phyloP scores from a whole-genome alignment of 2,888 invertebrate species.

The Drosophila prolongata region DNA sequence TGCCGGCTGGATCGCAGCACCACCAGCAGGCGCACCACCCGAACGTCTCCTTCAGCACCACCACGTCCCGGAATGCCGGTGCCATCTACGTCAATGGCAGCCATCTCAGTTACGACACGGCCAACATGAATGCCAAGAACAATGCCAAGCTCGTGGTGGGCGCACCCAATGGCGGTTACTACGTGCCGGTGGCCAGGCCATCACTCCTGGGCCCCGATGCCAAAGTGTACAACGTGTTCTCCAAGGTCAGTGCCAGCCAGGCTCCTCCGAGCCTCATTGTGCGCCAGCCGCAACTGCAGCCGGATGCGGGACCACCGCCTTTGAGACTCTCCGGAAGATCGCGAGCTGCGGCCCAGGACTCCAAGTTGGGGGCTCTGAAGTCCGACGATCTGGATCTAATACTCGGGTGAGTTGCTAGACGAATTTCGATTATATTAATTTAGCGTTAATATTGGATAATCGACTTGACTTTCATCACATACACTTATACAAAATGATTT shows the following conservation, averaged over 20 bases:
- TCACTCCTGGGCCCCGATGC: conserved; percentile 61
- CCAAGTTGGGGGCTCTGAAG: conserved; percentile 38
- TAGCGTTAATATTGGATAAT: neutral
- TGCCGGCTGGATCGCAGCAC: conserved; percentile 50
- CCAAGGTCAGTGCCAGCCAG: conserved; percentile 73
- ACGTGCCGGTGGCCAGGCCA: conserved; percentile 71
- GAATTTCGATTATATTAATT: too few species aligned
- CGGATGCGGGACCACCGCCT: conserved; percentile 55
- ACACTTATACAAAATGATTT: too few species aligned
- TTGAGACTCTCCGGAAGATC: conserved; percentile 66
- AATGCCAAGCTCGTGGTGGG: conserved; percentile 76
- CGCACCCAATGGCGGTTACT: conserved; percentile 67
- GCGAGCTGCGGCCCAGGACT: conserved; percentile 37
- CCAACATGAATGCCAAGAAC: conserved; percentile 81
- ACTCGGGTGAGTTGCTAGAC: conserved; percentile 87
- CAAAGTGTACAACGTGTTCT: conserved; percentile 83
- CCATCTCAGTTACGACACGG: conserved; percentile 76
- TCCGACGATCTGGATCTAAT: conserved; percentile 86
- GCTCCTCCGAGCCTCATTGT: conserved; percentile 69
- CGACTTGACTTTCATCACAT: neutral
- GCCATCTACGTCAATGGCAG: conserved; percentile 71
- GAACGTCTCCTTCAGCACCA: conserved; percentile 76
- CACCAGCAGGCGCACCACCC: conserved; percentile 68
- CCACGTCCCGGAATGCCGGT: conserved; percentile 60
- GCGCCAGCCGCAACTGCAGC: conserved; percentile 62